Base-by-base conservation (phyloP, 2,888 invertebrate genomes). In the Dermolepida albohirtum region DNA sequence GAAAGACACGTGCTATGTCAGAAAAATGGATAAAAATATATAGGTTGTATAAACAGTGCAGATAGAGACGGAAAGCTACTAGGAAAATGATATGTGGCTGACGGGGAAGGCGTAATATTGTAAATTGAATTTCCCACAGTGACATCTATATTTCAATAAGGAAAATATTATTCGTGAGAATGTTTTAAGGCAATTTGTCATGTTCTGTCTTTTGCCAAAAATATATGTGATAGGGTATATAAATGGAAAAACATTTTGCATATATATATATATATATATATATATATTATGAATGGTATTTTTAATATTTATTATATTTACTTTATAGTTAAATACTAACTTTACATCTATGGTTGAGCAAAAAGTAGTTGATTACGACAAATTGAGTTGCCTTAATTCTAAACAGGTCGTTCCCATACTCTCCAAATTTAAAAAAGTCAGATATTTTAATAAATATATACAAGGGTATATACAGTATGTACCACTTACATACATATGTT, bases 71-170 rank as follows among this genome's bases (percentile, higher is more conserved):
- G 73, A 44, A 76, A 76, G 73, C 43, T 76, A 76, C 74, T 76
- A 77, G 74, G 78, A 76, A 74, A 77, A 77, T 77, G 78, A 78
- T 78, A 78, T 77, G 77, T 77, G 72, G 73, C 76, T 75, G 72
- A 69, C 54, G 71, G 77, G 75, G 77, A 75, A 73, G 71, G 70
- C 72, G 76, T 76, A 74, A 75, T 78, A 78, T 78, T 77, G 76
- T 74, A 79, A 79, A 79, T 79, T 79, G 78, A 79, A 79, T 79
- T 79, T 78, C 76, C 78, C 72, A 72, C 52, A 72, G 66, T 66
- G 73, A 71, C 74, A 71, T 67, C 68, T 49, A 50, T 62, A 68
- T 64, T 69, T 69, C 68, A 59, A 68, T 52, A 67, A 66, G 57
- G 57, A n/a, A 64, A 64, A 52, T 52, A 51, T 41, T 22, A 43